Conservation (phyloP, 2,113 vertebrate genomes). For the Oryzias curvinotus region DNA sequence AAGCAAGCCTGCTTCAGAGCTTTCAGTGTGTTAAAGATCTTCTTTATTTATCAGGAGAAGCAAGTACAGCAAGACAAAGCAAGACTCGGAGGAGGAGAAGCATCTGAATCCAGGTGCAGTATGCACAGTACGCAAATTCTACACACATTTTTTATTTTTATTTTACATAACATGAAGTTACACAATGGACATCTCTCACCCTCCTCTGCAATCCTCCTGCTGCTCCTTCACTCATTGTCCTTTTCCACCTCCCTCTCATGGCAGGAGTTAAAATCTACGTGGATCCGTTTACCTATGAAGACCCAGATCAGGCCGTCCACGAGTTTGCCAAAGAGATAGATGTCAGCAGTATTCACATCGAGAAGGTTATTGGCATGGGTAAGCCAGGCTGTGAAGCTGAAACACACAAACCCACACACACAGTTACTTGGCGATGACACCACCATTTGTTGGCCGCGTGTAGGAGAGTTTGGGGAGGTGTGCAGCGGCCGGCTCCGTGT, state of each 20-base stretch:
- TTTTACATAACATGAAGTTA: constrained; percentile 61
- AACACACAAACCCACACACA: constrained; percentile 35
- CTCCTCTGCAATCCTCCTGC: constrained; percentile 5
- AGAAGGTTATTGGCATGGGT: constrained; percentile 99
- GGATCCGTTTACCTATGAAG: constrained; percentile 80
- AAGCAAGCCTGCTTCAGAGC: not conserved
- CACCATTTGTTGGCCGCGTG: constrained; percentile 32
- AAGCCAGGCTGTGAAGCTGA: constrained; percentile 57
- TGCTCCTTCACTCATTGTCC: no score
- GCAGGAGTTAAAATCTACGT: constrained; percentile 94
- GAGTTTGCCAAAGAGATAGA: constrained; percentile 87
- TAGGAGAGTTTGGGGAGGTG: constrained; percentile 79
- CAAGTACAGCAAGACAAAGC: constrained; percentile 97
- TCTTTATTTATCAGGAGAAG: constrained; percentile 81
- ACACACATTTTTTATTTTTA: constrained; percentile 16
- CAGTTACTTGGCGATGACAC: constrained; percentile 47
- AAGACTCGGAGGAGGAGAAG: constrained; percentile 97
- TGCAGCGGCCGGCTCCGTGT: constrained; percentile 76
- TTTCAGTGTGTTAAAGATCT: constrained; percentile 11
- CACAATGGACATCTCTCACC: constrained; percentile 41
- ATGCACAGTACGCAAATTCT: constrained; percentile 26
- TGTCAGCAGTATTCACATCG: constrained; percentile 95
- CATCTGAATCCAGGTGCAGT: constrained; percentile 95
- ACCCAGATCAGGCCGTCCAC: constrained; percentile 79
- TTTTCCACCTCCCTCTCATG: constrained; percentile 53